A percentile compares a stretch with the other conserved stretches of the same genome.
These are phyloP conservation scores for Sycophila texana DNA, from an alignment of 2,888 invertebrate genomes.

Conservation along the genomic window DNA sequence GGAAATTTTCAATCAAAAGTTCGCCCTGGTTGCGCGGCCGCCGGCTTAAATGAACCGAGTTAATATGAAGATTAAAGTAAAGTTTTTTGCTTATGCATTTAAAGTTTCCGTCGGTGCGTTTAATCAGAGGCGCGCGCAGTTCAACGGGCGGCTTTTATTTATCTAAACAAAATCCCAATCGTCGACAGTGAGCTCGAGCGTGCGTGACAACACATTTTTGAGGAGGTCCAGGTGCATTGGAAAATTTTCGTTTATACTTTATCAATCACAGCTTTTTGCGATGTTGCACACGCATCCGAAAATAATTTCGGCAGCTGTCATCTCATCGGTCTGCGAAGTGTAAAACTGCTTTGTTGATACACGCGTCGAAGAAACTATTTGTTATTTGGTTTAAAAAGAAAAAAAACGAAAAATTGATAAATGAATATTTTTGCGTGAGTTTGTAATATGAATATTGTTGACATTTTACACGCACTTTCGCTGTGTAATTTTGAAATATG, in stretches of 20 bases:
- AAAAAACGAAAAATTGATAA: too few relatives aligned
- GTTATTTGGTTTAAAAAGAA: too few relatives aligned
- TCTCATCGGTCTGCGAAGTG: background rate
- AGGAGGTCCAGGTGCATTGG: constrained; percentile 18
- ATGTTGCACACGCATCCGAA: background rate
- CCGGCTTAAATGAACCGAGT: too few relatives aligned
- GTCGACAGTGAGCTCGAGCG: background rate
- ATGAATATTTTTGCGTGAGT: too few relatives aligned
- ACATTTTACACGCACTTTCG: too few relatives aligned
- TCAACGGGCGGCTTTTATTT: background rate
- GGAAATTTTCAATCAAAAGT: too few relatives aligned
- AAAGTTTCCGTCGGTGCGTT: background rate
- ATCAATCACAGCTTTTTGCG: constrained; percentile 8
- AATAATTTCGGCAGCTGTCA: constrained; percentile 4
- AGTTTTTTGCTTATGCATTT: background rate
- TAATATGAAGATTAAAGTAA: background rate
- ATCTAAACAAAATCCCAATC: background rate
- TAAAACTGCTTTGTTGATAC: background rate
- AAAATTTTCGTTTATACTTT: constrained; percentile 9
- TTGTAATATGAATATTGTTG: too few relatives aligned
- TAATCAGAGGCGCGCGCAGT: background rate
- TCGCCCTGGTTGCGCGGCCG: too few relatives aligned
- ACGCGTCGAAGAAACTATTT: background rate
- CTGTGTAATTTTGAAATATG: too few relatives aligned
- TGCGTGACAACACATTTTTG: background rate